A percentile compares a stretch with the other conserved stretches of the same genome.
Conservation (phyloP, 2,113 vertebrate genomes). For the Spea multiplicata region DNA sequence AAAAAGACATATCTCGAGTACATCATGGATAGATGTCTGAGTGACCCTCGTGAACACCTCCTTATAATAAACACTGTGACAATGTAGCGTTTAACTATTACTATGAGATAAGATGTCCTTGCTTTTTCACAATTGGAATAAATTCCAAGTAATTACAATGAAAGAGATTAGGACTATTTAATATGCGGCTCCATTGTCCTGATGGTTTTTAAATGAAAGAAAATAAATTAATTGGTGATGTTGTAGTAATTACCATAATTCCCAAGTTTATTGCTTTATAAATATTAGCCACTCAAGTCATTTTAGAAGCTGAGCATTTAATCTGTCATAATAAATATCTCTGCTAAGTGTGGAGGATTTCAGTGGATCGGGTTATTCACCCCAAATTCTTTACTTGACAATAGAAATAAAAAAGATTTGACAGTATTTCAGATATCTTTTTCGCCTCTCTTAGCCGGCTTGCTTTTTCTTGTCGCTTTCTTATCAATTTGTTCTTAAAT, state of each 20-base stretch:
- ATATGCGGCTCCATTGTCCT: slow-evolving; percentile 42
- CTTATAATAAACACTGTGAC: too few species aligned
- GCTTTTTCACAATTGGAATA: slow-evolving; percentile 14
- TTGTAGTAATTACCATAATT: slow-evolving; percentile 56
- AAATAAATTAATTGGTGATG: slow-evolving; percentile 56
- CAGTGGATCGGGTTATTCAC: slow-evolving; percentile 59
- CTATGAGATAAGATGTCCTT: background rate
- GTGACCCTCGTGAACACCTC: too few species aligned
- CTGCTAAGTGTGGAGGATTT: slow-evolving; percentile 62
- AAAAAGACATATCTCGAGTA: too few species aligned
- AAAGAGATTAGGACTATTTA: slow-evolving; percentile 37
- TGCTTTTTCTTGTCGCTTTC: slow-evolving; percentile 21
- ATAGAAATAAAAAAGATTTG: slow-evolving; percentile 54
- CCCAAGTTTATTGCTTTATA: slow-evolving; percentile 66
- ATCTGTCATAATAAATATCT: slow-evolving; percentile 65
- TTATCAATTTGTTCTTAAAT: slow-evolving; percentile 39
- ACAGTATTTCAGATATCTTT: slow-evolving; percentile 50
- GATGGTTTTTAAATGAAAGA: slow-evolving; percentile 49
- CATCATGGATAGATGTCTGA: too few species aligned
- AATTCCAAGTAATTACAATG: slow-evolving; percentile 28
- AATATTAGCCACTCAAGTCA: slow-evolving; percentile 64
- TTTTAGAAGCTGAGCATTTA: slow-evolving; percentile 63
- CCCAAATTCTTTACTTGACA: slow-evolving; percentile 57
- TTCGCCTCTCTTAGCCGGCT: slow-evolving; percentile 18
- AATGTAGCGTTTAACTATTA: background rate